Percentiles rank a stretch among this genome's conserved stretches.
Conservation (phyloP, 2,888 invertebrate species). For the Plusia festucae region DNA sequence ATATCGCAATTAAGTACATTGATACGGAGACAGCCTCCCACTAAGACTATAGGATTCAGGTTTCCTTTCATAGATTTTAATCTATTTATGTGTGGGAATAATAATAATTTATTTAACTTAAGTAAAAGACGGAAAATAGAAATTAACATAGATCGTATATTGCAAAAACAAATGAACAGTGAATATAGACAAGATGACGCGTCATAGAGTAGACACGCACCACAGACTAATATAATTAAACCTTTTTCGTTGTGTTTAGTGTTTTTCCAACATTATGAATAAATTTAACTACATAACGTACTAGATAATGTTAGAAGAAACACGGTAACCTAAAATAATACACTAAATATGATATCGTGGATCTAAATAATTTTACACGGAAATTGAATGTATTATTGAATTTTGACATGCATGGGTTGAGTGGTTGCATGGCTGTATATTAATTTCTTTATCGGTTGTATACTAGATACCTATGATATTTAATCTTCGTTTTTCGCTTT, state of each 20-base stretch:
- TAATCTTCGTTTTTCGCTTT: no score
- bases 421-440: neutral
- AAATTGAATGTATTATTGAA: neutral
- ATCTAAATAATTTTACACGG: conserved; percentile 1
- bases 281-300: neutral
- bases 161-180: no score
- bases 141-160: no score
- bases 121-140: no score
- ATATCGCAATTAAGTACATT: conserved; percentile 7
- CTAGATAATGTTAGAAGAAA: conserved; percentile 4
- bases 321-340: conserved; percentile 4
- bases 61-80: conserved; percentile 2
- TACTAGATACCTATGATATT: neutral
- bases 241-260: no score
- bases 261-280: no score
- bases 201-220: no score
- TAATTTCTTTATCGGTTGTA: neutral
- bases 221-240: no score
- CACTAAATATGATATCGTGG: neutral
- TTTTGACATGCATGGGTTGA: conserved; percentile 1
- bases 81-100: no score
- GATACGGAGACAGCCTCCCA: conserved; percentile 19
- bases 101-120: no score
- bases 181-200: no score
- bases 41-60: conserved; percentile 14